Percentiles rank a stretch among this genome's conserved stretches.
Evolutionary conservation across 2,888 invertebrate genomes (phyloP).

Genomic region (Crematogaster levior): DNA sequence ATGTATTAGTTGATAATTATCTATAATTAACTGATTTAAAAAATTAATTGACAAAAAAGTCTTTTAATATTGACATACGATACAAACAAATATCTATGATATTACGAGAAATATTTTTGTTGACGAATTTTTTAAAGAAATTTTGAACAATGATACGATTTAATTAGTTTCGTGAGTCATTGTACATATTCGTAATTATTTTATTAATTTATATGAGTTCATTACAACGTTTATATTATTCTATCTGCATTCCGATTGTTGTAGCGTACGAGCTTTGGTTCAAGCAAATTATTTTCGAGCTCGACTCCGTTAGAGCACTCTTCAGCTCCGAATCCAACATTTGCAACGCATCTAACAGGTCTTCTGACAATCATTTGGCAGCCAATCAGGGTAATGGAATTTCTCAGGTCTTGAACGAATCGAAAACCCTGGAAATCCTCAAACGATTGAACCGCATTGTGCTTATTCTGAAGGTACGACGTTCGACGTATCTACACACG

Average conservation of each 20-base stretch:
- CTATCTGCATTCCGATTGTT: conserved; percentile 75
- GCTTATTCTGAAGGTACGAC: conserved; percentile 94
- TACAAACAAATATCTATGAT: not conserved
- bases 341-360: conserved; percentile 67
- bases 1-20: not conserved
- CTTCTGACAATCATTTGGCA: conserved; percentile 54
- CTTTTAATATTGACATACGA: not conserved
- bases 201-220: not conserved
- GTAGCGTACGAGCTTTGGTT: conserved; percentile 99
- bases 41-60: not conserved
- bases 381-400: conserved; percentile 63
- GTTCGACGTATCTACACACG: not conserved
- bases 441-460: conserved; percentile 96
- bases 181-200: not conserved
- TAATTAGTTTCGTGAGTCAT: not conserved
- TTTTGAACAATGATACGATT: not conserved
- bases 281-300: conserved; percentile 98
- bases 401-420: conserved; percentile 92
- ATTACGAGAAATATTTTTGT: not conserved
- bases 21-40: not conserved
- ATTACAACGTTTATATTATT: not conserved
- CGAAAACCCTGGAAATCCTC: conserved; percentile 96
- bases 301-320: conserved; percentile 95
- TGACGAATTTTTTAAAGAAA: not conserved
- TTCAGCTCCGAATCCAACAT: conserved; percentile 87